Evolutionary conservation across 2,888 invertebrate species (phyloP), one percentile per base, ranked within the genome.

Genomic region (Erpobdella octoculata): DNA sequence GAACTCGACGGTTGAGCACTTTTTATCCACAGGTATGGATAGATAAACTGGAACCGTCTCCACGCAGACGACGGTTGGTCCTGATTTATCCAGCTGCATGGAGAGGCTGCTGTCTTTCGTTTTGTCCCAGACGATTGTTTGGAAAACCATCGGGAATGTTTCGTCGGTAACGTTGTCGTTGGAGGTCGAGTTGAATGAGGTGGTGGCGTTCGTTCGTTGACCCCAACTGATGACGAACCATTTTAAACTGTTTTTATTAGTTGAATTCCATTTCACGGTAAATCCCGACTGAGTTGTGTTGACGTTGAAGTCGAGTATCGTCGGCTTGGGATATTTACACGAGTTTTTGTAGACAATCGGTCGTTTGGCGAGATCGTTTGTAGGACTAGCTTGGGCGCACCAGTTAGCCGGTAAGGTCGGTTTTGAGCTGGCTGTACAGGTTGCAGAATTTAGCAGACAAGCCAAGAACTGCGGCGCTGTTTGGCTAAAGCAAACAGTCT

Each of bases 321-420:
- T 28, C 15, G 69, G 69, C 8, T n/a, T 69, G 6, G 69, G 69
- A 46, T 35, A 69, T 33, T 58, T 69, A 33, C 69, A 69, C 48
- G 69, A 69, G 15, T 53, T 53, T 33, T 58, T 69, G 21, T 53
- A 69, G 21, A 69, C 8, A 18, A 58, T 69, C 31, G 69, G 69
- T n/a, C 58, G 28, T 18, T 1, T 35, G n/a, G 21, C 1, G 4
- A 35, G 35, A 1, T 8, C 25, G 5, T n/a, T 31, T 35, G 62
- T n/a, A 8, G 35, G 35, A 33, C 4, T 35, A n/a, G 53, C 53
- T 53, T 21, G 21, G 21, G n/a, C 21, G 8, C 53, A 53, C 53
- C 53, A 53, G n/a, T 53, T 28, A 53, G 53, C 9, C 2, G 12
- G 21, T 8, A 31, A 37, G 46, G 21, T 38, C 15, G 46, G n/a